These are phyloP conservation scores for Brachyhypopomus occidentalis DNA, from an alignment of 2,113 vertebrate species.

Conservation along the genomic window DNA sequence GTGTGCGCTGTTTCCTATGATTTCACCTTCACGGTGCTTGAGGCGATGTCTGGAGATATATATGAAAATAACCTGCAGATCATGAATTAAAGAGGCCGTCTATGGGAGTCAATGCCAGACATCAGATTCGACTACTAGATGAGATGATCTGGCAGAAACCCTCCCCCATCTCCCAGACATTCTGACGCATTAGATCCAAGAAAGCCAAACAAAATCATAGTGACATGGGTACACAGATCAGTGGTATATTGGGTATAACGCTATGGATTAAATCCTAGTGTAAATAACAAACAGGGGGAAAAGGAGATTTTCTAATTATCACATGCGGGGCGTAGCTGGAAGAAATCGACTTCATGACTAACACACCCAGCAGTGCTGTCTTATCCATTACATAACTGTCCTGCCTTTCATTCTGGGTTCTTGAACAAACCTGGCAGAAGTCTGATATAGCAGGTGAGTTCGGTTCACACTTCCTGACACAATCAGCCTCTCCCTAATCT, in stretches of 20 bases:
- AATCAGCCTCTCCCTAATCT: conserved; percentile 10
- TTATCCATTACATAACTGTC: no score
- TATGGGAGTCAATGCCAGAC: not conserved
- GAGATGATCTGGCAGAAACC: not conserved
- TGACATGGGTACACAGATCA: not conserved
- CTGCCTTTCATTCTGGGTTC: not conserved
- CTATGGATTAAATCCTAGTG: not conserved
- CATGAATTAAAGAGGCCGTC: conserved; percentile 12
- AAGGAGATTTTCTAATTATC: conserved; percentile 9
- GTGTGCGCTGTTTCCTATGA: not conserved
- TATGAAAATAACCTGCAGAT: conserved; percentile 37
- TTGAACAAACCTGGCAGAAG: not conserved
- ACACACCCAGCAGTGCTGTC: not conserved
- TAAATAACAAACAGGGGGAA: not conserved
- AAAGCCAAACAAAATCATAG: not conserved
- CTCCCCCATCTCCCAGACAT: not conserved
- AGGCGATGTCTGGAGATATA: not conserved
- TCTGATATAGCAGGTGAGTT: conserved; percentile 1
- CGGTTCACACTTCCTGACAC: not conserved
- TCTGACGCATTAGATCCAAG: not conserved
- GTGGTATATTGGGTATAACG: no score
- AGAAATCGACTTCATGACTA: conserved; percentile 7
- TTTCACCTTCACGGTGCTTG: not conserved
- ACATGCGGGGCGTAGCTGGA: not conserved
- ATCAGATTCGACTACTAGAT: not conserved